These are phyloP conservation scores for Bursaphelenchus okinawaensis DNA, from an alignment of 2,888 invertebrate species.

Conservation along the genomic window DNA sequence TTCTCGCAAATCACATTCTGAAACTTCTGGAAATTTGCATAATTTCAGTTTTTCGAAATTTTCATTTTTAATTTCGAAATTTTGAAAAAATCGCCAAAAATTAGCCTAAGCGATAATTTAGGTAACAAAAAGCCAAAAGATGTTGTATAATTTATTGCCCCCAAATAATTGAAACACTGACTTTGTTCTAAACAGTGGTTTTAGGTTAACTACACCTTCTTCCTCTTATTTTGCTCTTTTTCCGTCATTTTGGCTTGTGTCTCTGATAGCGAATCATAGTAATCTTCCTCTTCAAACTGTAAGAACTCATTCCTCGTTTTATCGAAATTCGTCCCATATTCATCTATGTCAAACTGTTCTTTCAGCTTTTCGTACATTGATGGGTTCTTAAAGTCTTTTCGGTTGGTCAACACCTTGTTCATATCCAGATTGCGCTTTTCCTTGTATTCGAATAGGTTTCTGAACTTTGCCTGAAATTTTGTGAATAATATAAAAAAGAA, in stretches of 20 bases:
- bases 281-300: background rate
- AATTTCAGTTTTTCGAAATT: no score
- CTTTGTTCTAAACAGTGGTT: no score
- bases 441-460: conserved; percentile 3
- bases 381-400: conserved; percentile 10
- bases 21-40: no score
- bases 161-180: no score
- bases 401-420: background rate
- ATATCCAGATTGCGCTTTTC: background rate
- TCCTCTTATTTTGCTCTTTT: background rate
- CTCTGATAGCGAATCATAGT: conserved; percentile 10
- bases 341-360: conserved; percentile 4
- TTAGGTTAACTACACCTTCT: background rate
- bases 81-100: no score
- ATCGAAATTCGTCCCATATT: conserved; percentile 7
- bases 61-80: no score
- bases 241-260: conserved; percentile 3
- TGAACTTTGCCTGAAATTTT: conserved; percentile 3
- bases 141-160: no score
- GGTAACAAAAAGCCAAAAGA: no score
- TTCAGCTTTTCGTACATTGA: conserved; percentile 12
- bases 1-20: no score
- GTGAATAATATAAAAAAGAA: no score
- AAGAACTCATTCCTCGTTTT: background rate
- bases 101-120: no score